Evolutionary conservation across 2,888 invertebrate genomes (phyloP).

Genomic region (Heteropelma amictum): DNA sequence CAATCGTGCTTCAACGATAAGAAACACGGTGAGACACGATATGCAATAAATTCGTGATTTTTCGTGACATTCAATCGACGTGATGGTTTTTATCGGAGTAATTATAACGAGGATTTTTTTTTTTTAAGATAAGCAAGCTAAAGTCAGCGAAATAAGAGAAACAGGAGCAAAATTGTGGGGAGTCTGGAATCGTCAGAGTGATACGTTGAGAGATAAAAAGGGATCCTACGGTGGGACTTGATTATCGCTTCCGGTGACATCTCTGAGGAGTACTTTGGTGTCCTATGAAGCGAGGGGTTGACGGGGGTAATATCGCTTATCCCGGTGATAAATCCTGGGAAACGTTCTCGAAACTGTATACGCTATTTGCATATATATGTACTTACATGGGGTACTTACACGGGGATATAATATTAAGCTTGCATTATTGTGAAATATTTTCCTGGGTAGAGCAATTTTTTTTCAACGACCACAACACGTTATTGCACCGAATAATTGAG

Average conservation of each 20-base stretch:
- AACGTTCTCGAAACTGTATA: slow-evolving; percentile 8
- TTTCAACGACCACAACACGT: no score
- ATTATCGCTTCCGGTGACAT: slow-evolving; percentile 52
- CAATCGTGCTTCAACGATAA: no score
- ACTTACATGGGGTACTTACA: background rate
- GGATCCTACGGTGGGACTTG: slow-evolving; percentile 45
- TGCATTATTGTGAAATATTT: background rate
- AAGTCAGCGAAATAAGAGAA: background rate
- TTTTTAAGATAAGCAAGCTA: background rate
- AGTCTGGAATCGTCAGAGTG: slow-evolving; percentile 21
- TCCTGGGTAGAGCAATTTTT: no score
- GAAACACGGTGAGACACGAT: no score
- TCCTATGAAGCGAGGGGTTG: slow-evolving; percentile 19
- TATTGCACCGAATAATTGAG: no score
- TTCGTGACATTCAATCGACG: no score
- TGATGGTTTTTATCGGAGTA: no score
- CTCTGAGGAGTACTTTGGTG: slow-evolving; percentile 17
- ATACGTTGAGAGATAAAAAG: slow-evolving; percentile 40
- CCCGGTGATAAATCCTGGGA: slow-evolving; percentile 36
- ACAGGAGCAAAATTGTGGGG: background rate
- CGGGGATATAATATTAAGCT: no score
- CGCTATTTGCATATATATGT: no score
- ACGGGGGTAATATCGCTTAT: slow-evolving; percentile 13
- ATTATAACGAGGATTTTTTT: no score
- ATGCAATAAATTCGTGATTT: no score